Base-by-base conservation (phyloP, 2,113 vertebrate species). In the Chionodraco myersi region DNA sequence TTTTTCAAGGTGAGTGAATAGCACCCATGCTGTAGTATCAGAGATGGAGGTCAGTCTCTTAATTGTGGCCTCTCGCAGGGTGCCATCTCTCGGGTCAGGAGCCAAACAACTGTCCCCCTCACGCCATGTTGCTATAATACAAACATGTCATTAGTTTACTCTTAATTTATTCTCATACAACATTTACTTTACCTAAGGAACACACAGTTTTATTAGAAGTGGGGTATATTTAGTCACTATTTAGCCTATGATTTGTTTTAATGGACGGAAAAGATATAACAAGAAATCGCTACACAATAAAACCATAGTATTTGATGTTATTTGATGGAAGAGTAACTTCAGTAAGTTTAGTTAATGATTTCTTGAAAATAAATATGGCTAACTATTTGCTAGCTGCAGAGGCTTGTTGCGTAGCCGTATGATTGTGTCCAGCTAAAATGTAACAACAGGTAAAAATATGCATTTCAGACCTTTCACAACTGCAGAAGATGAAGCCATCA, bases 11-110 rank as follows among this genome's bases (percentile, higher is more conserved):
- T 92, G 91, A 18, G 66, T 79, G 59, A 96, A 95, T n/a, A 86
- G 92, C 60, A 97, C 84, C 80, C 93, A 30, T 58, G 95, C 96
- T 82, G 91, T 91, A 76, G 86, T 89, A 74, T 84, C 67, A 78
- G 94, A 89, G 68, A 93, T 89, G 76, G 91, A 91, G 82, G 70
- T 88, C 41, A 96, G 67, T 77, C 91, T 95, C 16, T 92, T 94
- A 87, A 96, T 88, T 52, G 72, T 94, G 80, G 92, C 94, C 92
- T 96, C 95, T 83, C 61, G 86, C 75, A 96, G 84, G 21, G 91
- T 79, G 36, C 83, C 94, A 82, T 94, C 86, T 86, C 86, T 94
- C 72, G 83, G 81, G 86, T 86, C 88, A 69, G 94, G 93, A n/a
- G 92, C 95, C 77, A 96, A 91, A 87, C 96, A 96, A 44, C 23